These are phyloP conservation scores for Leptinotarsa undecemlineata DNA, from an alignment of 1,140 invertebrate species.

Conservation along the genomic window DNA sequence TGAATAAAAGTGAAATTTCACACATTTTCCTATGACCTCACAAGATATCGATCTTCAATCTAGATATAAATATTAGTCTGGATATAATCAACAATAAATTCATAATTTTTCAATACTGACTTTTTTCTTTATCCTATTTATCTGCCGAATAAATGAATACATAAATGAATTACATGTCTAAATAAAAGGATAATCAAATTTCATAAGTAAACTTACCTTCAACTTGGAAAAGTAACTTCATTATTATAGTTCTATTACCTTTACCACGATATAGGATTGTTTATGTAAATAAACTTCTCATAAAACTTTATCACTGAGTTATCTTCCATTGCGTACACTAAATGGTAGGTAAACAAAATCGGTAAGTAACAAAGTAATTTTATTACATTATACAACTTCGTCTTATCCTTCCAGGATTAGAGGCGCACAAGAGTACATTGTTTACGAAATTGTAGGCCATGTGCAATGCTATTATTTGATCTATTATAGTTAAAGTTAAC, in stretches of 20 bases:
- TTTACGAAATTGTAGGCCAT: neutral
- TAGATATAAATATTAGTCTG: too few species aligned
- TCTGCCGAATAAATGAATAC: too few species aligned
- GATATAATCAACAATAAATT: too few species aligned
- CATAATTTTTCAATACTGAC: too few species aligned
- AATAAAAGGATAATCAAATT: too few species aligned
- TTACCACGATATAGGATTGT: neutral
- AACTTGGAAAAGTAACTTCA: neutral
- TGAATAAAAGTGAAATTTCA: too few species aligned
- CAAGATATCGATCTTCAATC: too few species aligned
- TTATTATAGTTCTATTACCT: neutral
- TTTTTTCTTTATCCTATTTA: too few species aligned
- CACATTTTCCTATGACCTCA: too few species aligned
- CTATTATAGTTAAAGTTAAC: neutral
- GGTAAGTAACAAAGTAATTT: neutral
- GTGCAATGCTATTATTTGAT: neutral
- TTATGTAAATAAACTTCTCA: neutral
- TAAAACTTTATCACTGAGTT: neutral
- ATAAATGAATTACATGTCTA: too few species aligned
- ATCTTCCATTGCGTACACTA: neutral
- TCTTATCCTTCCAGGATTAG: neutral
- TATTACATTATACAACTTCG: neutral
- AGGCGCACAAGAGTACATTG: neutral
- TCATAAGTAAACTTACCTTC: neutral
- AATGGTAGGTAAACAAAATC: neutral